A percentile compares a stretch with the other conserved stretches of the same genome.
These are phyloP conservation scores for Trachelus tabidus DNA, from an alignment of 2,888 invertebrate genomes.

Conservation along the genomic window DNA sequence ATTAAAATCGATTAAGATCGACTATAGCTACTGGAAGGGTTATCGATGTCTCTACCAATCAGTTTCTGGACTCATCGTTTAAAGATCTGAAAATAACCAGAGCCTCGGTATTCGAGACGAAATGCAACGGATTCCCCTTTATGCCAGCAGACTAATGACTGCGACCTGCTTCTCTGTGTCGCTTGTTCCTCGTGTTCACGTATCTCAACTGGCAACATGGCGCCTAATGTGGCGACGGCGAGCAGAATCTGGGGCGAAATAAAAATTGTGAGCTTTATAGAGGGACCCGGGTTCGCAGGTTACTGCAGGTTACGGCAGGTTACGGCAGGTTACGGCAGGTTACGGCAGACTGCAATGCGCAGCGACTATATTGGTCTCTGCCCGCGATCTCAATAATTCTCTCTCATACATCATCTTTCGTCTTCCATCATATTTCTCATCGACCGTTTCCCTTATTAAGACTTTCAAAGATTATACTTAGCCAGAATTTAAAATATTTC, in stretches of 20 bases:
- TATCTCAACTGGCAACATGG: conserved; percentile 10
- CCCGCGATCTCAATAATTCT: no score
- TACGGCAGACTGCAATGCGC: conserved; percentile 26
- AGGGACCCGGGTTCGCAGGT: conserved; percentile 12
- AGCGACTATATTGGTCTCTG: conserved; percentile 16
- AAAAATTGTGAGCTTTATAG: conserved; percentile 36
- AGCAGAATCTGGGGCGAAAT: conserved; percentile 38
- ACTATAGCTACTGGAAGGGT: conserved; percentile 16
- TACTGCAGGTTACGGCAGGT: conserved; percentile 7
- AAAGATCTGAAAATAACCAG: neutral
- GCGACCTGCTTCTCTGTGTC: no score
- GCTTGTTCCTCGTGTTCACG: no score
- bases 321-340: conserved; percentile 6
- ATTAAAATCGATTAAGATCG: conserved; percentile 39
- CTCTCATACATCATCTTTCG: no score
- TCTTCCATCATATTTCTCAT: no score
- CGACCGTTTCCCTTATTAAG: no score
- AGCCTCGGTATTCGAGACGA: no score
- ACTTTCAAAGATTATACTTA: no score
- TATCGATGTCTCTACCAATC: conserved; percentile 6
- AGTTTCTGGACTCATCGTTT: conserved; percentile 7
- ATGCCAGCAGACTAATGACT: no score
- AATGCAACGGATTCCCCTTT: no score
- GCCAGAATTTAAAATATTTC: no score
- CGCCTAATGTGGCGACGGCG: conserved; percentile 14